phyloP scores from a whole-genome alignment of 2,113 vertebrate species.

The Passer montanus region DNA sequence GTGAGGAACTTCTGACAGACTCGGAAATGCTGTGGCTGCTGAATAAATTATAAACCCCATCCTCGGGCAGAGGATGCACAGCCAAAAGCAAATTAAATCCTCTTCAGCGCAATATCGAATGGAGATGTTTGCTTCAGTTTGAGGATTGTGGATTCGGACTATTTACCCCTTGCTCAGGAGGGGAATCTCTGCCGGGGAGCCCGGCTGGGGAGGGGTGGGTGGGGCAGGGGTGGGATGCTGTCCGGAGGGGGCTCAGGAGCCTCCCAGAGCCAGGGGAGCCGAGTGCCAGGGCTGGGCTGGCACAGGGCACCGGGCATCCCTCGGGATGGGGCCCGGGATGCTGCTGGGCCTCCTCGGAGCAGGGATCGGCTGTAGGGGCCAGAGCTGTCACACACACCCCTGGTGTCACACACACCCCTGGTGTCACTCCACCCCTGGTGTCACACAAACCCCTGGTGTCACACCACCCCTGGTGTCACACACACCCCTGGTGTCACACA shows the following conservation, averaged over 20 bases:
- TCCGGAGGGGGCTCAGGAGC: background rate
- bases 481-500: too few species aligned
- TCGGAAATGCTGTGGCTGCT: conserved; percentile 44
- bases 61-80: conserved; percentile 33
- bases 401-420: background rate
- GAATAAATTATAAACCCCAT: conserved; percentile 65
- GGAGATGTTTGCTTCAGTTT: conserved; percentile 10
- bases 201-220: background rate
- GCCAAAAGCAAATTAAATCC: conserved; percentile 38
- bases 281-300: background rate
- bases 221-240: background rate
- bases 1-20: conserved; percentile 64
- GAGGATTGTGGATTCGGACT: background rate
- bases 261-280: background rate
- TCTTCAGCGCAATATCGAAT: background rate
- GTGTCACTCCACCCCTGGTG: background rate
- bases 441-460: background rate
- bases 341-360: background rate
- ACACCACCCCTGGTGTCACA: background rate
- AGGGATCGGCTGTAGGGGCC: background rate
- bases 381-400: background rate
- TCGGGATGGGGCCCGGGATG: background rate
- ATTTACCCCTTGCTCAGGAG: background rate
- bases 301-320: background rate
- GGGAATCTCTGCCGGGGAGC: background rate